A percentile compares a stretch with the other conserved stretches of the same genome.
phyloP scores from a whole-genome alignment of 2,888 invertebrate genomes.

The Conops quadrifasciatus region DNA sequence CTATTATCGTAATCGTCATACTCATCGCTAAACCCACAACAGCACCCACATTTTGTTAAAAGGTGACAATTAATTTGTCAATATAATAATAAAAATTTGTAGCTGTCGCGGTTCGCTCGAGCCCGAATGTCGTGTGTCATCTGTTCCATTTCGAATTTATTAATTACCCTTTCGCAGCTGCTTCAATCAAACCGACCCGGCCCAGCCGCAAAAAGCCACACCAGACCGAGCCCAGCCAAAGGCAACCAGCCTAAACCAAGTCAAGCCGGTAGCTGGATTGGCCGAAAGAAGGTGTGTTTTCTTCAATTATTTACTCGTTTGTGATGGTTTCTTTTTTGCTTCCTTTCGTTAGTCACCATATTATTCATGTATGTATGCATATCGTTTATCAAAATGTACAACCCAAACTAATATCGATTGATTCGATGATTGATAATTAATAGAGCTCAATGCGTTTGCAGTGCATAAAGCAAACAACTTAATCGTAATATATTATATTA shows the following conservation, averaged over 20 bases:
- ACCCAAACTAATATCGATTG: slow-evolving; percentile 33
- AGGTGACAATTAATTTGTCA: slow-evolving; percentile 64
- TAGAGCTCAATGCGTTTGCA: slow-evolving; percentile 32
- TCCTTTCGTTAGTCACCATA: background rate
- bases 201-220: background rate
- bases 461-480: slow-evolving; percentile 36
- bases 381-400: background rate
- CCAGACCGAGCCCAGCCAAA: background rate
- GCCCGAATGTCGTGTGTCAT: slow-evolving; percentile 34
- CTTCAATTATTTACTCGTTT: slow-evolving; percentile 59
- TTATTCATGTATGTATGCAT: background rate
- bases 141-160: slow-evolving; percentile 38
- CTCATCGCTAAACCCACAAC: background rate
- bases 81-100: slow-evolving; percentile 42
- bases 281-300: slow-evolving; percentile 41
- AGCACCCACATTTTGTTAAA: slow-evolving; percentile 55
- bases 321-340: slow-evolving; percentile 45
- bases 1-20: background rate
- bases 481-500: slow-evolving; percentile 29
- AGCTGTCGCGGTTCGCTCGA: slow-evolving; percentile 1
- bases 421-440: slow-evolving; percentile 44
- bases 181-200: background rate
- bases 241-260: slow-evolving; percentile 14
- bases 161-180: slow-evolving; percentile 45
- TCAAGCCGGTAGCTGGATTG: slow-evolving; percentile 14